A percentile compares a stretch with the other conserved stretches of the same genome.
Conservation (phyloP, 2,888 invertebrate species). For the Campoplex capitator region DNA sequence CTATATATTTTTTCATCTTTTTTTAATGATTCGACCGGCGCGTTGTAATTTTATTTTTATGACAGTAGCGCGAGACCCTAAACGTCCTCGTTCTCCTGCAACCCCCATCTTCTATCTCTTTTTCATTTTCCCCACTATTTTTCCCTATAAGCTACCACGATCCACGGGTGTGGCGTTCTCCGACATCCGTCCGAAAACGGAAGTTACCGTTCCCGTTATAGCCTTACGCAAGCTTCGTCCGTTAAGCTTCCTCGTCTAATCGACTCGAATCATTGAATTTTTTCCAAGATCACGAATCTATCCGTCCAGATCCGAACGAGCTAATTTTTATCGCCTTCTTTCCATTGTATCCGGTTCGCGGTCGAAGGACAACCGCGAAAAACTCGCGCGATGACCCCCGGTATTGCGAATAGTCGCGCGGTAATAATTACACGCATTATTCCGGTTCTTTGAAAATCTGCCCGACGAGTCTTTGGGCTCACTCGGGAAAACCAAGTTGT, state of each 20-base stretch:
- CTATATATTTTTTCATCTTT: not conserved
- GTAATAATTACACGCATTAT: no score
- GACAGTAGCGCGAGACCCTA: not conserved
- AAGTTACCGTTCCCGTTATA: not conserved
- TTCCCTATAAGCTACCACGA: not conserved
- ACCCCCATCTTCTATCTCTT: not conserved
- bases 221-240: not conserved
- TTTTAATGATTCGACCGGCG: not conserved
- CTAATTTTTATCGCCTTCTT: not conserved
- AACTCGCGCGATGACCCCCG: no score
- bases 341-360: not conserved
- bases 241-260: not conserved
- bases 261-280: not conserved
- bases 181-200: slow-evolving; percentile 30
- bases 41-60: slow-evolving; percentile 9
- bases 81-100: slow-evolving; percentile 13
- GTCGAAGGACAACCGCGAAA: no score
- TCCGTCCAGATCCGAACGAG: not conserved
- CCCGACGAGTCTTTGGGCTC: no score
- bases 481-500: no score
- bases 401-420: no score
- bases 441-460: no score
- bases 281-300: not conserved
- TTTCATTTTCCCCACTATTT: not conserved
- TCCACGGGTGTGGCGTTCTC: slow-evolving; percentile 1